Evolutionary conservation across 1,140 invertebrate genomes (phyloP).

Genomic region (Whitmania pigra): DNA sequence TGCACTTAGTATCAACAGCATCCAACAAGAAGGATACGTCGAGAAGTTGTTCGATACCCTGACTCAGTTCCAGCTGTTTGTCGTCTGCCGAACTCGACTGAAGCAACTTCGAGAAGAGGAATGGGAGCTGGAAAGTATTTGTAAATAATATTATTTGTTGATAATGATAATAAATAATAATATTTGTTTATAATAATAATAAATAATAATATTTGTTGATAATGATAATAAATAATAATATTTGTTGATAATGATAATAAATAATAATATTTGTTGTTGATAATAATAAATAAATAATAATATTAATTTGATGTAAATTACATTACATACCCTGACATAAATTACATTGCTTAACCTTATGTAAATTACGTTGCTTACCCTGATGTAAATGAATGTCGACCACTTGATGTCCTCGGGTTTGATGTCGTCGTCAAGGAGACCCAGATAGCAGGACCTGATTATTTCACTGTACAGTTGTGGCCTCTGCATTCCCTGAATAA

Average conservation of each 20-base stretch:
- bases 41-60: background rate
- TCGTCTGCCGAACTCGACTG: background rate
- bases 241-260: background rate
- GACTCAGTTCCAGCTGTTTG: background rate
- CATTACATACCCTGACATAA: too few species aligned
- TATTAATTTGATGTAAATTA: too few species aligned
- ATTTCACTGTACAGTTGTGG: slow-evolving; percentile 67
- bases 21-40: background rate
- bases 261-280: background rate
- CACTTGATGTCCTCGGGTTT: slow-evolving; percentile 72
- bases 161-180: too few species aligned
- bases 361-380: slow-evolving; percentile 46
- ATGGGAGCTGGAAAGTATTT: background rate
- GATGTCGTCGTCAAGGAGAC: slow-evolving; percentile 54
- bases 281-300: too few species aligned
- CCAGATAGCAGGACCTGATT: slow-evolving; percentile 71
- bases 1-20: background rate
- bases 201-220: background rate
- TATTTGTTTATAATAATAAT: too few species aligned
- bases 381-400: slow-evolving; percentile 82
- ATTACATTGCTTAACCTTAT: too few species aligned
- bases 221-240: background rate
- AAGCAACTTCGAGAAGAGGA: background rate
- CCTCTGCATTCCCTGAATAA: slow-evolving; percentile 34
- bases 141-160: too few species aligned